Evolutionary conservation across 2,113 vertebrate genomes (phyloP), one percentile per base, ranked within the genome.

Genomic region (Leucopsar rothschildi): DNA sequence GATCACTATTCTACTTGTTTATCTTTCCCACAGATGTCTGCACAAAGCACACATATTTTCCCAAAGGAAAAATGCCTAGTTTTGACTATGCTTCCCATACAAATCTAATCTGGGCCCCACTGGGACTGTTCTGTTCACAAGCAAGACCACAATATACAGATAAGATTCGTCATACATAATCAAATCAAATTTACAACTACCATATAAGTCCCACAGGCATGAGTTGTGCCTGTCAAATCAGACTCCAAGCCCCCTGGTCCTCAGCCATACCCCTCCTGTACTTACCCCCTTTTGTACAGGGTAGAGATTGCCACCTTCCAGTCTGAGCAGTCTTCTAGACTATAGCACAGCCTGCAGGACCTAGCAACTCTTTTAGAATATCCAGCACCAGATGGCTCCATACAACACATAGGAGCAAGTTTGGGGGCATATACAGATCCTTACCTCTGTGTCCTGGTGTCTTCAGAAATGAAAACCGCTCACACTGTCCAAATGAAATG

Each of bases 11-110:
- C 15, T 66, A 37, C 15, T 90, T 92, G 45, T 63, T 86, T 83
- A 77, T 80, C 47, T 88, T 94, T 90, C 44, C 73, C 72, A 88
- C 44, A 63, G 76, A 59, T 3, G 12, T 81, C 71, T 85, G 42
- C 70, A 86, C 42, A 83, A 90, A 83, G 45, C 29, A 77, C 2
- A 5, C 27, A 80, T 31, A 22, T 82, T 86, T 92, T 95, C 71
- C 50, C 55, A 44, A 90, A 83, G 60, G 44, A 73, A 75, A 70
- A 80, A 90, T 40, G 13, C 18, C 27, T 86, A 6, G 5, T 70
- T 94, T 86, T 83, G 35, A 47, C 50, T 82, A 55, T 55, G 37
- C 19, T 70, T 95, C 63, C 78, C 33, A 33, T 77, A 93, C 25
- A 69, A 72, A 63, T 86, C 59, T 88, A 55, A 83, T 82, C 37